Percentiles rank a stretch among this genome's conserved stretches.
Evolutionary conservation across 2,113 vertebrate genomes (phyloP).

Genomic region (Ictidomys tridecemlineatus): DNA sequence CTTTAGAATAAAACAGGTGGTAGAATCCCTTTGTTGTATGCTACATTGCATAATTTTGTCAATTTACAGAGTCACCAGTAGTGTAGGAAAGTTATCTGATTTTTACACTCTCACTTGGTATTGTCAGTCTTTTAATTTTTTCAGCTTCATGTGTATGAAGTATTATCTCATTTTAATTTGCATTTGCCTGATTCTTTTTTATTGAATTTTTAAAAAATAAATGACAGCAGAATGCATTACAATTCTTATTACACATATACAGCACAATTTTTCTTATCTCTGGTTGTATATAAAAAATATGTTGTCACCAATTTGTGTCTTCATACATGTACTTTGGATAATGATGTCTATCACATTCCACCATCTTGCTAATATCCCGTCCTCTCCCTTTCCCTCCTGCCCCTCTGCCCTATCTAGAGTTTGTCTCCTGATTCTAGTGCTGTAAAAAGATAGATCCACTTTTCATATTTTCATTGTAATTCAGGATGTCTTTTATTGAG

Average conservation of each 20-base stretch:
- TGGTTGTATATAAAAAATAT: no score
- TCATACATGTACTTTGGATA: no score
- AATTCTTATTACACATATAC: no score
- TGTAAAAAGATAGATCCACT: background rate
- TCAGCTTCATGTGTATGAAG: background rate
- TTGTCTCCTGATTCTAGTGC: background rate
- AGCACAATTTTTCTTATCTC: no score
- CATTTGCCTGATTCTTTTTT: background rate
- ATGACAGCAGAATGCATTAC: no score
- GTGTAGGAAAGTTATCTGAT: background rate
- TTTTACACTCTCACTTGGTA: background rate
- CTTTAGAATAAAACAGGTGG: background rate
- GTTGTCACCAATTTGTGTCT: no score
- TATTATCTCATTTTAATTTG: conserved; percentile 10
- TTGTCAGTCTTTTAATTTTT: background rate
- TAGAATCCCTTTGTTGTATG: background rate
- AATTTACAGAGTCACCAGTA: background rate
- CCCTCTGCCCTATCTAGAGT: no score
- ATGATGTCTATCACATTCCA: no score
- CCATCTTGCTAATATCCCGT: no score
- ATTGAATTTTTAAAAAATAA: no score
- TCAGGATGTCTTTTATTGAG: background rate
- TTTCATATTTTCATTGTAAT: background rate
- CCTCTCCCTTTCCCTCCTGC: no score
- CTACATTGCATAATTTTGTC: background rate